phyloP scores from a whole-genome alignment of 2,797 vertebrate genomes.

The Spizella passerina region DNA sequence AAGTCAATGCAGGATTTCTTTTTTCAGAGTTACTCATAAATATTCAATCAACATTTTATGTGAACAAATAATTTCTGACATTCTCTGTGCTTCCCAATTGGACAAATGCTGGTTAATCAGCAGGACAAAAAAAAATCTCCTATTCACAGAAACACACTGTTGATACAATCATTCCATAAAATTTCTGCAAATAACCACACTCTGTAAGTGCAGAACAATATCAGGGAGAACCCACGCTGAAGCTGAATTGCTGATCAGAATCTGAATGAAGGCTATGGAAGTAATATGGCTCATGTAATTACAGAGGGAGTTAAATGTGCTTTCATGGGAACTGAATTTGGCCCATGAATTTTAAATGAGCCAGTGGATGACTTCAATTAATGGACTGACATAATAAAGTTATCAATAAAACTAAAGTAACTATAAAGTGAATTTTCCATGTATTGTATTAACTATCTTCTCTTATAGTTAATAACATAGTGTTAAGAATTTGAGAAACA shows the following conservation, averaged over 20 bases:
- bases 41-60: neutral
- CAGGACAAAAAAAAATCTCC: neutral
- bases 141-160: neutral
- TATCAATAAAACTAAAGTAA: conserved; percentile 19
- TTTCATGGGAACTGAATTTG: neutral
- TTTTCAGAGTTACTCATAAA: neutral
- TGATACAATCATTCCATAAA: neutral
- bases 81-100: neutral
- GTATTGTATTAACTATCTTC: neutral
- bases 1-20: neutral
- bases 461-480: neutral
- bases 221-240: neutral
- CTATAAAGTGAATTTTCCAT: neutral
- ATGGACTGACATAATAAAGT: conserved; percentile 16
- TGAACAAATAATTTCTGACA: conserved; percentile 3
- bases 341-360: conserved; percentile 35
- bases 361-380: conserved; percentile 33
- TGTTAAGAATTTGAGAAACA: neutral
- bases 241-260: neutral
- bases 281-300: neutral
- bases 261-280: neutral
- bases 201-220: neutral
- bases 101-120: neutral
- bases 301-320: conserved; percentile 6
- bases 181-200: neutral